Percentiles rank a stretch among this genome's conserved stretches.
Conservation (phyloP, 2,113 vertebrate species). For the Rhadina sibilatrix region DNA sequence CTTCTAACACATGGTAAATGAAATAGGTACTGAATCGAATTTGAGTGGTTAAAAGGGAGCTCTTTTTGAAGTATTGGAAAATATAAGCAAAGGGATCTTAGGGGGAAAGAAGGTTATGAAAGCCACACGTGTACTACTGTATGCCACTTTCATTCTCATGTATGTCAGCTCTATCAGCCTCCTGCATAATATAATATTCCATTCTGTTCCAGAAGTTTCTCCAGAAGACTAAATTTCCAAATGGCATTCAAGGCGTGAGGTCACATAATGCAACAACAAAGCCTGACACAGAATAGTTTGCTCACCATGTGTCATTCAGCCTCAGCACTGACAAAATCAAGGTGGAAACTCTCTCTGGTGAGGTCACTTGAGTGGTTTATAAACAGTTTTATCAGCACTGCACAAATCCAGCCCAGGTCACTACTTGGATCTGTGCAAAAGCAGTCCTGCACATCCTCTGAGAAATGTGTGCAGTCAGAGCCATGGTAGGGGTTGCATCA, state of each 20-base stretch:
- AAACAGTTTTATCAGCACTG: not conserved
- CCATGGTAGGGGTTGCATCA: not conserved
- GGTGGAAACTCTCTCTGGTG: not conserved
- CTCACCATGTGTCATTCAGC: not conserved
- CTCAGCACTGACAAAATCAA: not conserved
- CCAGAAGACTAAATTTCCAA: not conserved
- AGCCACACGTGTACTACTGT: not conserved
- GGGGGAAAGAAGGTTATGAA: not conserved
- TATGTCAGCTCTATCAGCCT: not conserved
- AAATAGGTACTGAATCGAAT: not conserved
- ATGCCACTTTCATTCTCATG: not conserved
- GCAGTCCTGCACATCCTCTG: not conserved
- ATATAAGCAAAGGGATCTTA: not conserved
- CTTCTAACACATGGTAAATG: not conserved
- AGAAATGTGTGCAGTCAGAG: rapidly evolving
- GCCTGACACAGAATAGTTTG: not conserved
- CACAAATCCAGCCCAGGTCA: not conserved
- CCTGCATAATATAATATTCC: not conserved
- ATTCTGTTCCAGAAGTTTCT: not conserved
- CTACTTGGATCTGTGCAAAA: not conserved
- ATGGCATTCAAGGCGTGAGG: not conserved
- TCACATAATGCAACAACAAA: not conserved
- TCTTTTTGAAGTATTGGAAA: not conserved
- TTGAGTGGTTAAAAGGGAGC: not conserved
- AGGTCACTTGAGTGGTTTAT: not conserved